Conservation (phyloP, 2,888 invertebrate species). For the Melanotus villosus region DNA sequence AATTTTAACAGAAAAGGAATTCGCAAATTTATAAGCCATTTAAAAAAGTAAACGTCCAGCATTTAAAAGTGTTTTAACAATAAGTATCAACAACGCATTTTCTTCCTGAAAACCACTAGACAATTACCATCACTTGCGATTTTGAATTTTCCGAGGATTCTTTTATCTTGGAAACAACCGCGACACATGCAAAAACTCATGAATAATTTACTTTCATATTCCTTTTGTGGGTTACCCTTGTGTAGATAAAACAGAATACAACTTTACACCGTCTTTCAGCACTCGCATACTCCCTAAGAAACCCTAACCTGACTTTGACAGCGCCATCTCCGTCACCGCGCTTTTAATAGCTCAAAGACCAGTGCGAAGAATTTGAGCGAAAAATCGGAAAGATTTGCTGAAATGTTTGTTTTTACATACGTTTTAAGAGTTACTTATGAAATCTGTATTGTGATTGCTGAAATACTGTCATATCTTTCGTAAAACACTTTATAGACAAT, state of each 20-base stretch:
- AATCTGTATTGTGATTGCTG: conserved; percentile 14
- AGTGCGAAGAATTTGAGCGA: conserved; percentile 18
- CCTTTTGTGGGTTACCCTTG: conserved; percentile 45
- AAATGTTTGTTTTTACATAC: conserved; percentile 23
- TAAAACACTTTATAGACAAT: background rate
- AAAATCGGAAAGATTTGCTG: conserved; percentile 26
- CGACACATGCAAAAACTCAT: conserved; percentile 30
- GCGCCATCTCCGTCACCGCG: conserved; percentile 26
- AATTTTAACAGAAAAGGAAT: conserved; percentile 2
- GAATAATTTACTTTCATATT: conserved; percentile 47
- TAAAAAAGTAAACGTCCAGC: too few relatives aligned
- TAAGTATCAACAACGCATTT: too few relatives aligned
- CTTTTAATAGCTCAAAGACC: conserved; percentile 41
- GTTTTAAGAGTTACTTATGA: conserved; percentile 14
- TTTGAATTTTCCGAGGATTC: conserved; percentile 5
- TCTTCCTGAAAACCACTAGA: background rate
- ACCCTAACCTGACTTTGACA: conserved; percentile 41
- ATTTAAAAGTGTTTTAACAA: too few relatives aligned
- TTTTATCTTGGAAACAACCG: conserved; percentile 9
- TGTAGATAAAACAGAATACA: conserved; percentile 43
- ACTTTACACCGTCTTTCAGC: conserved; percentile 37
- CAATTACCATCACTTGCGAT: conserved; percentile 5
- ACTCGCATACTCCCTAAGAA: conserved; percentile 37
- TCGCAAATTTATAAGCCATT: conserved; percentile 5
- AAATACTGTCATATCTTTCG: background rate